A percentile compares a stretch with the other conserved stretches of the same genome.
These are phyloP conservation scores for Poecilia latipinna DNA, from an alignment of 2,113 vertebrate genomes.

Conservation along the genomic window DNA sequence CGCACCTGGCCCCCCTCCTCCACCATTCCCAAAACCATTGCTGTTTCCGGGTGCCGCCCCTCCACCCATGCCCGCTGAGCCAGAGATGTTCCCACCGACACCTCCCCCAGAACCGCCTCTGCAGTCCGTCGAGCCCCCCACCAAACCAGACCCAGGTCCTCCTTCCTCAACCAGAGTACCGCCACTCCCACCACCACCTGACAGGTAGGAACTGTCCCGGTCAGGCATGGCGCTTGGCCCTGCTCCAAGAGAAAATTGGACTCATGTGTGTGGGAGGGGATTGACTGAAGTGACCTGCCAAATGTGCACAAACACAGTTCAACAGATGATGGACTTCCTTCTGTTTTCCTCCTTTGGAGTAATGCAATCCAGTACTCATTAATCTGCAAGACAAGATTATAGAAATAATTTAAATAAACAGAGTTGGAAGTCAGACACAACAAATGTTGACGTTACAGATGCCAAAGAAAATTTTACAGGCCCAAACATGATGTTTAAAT, in stretches of 20 bases:
- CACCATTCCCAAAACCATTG: constrained; percentile 80
- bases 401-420: not conserved
- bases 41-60: constrained; percentile 80
- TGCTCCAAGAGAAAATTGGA: constrained; percentile 67
- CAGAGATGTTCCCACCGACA: constrained; percentile 54
- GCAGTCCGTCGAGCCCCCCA: constrained; percentile 65
- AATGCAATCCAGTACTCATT: constrained; percentile 2
- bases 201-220: constrained; percentile 86
- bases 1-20: constrained; percentile 60
- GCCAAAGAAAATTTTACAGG: too few species aligned
- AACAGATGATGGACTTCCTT: constrained; percentile 6
- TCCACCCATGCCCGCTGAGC: constrained; percentile 76
- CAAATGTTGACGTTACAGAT: not conserved
- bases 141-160: constrained; percentile 70
- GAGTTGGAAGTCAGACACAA: not conserved
- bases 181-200: constrained; percentile 76
- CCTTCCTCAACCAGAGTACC: constrained; percentile 74
- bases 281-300: constrained; percentile 34
- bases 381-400: constrained; percentile 40
- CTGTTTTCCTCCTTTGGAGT: not conserved
- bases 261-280: constrained; percentile 73
- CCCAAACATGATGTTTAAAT: not conserved
- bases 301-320: constrained; percentile 33
- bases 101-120: constrained; percentile 71
- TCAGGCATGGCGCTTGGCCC: constrained; percentile 89